These are phyloP conservation scores for Serilophus lunatus DNA, from an alignment of 2,113 vertebrate species.

Conservation along the genomic window DNA sequence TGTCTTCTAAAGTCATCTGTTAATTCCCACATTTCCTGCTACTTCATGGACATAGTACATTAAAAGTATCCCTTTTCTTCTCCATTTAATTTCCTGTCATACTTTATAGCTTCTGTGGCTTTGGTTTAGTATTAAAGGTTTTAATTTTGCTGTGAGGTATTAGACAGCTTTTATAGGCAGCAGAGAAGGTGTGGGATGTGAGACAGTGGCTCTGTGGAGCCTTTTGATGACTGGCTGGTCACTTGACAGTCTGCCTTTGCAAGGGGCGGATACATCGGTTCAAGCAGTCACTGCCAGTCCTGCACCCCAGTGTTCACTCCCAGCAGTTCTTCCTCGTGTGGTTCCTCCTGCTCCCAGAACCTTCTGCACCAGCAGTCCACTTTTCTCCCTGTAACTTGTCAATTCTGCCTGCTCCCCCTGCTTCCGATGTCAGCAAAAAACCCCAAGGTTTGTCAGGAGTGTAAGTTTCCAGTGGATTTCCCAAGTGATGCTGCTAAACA, in stretches of 20 bases:
- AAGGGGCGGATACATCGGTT: fast-evolving
- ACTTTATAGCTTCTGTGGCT: neutral
- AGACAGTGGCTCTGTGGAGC: neutral
- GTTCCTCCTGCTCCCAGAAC: fast-evolving
- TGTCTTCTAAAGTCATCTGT: neutral
- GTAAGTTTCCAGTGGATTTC: neutral
- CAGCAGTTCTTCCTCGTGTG: fast-evolving
- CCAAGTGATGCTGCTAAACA: neutral
- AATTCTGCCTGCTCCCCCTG: fast-evolving
- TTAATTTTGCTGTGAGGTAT: neutral
- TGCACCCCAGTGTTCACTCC: fast-evolving
- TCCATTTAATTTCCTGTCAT: slow-evolving; percentile 23
- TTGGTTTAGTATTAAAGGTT: neutral
- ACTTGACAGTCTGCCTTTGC: fast-evolving
- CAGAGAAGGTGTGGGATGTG: neutral
- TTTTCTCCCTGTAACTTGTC: neutral
- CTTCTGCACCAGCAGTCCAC: fast-evolving
- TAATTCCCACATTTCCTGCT: neutral
- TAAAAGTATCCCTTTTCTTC: neutral
- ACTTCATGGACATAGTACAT: neutral
- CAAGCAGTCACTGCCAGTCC: fast-evolving
- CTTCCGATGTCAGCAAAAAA: no score
- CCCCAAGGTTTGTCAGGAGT: neutral
- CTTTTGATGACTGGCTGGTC: neutral
- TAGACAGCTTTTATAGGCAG: neutral